Conservation (phyloP, 2,888 invertebrate species). For the Heteropelma amictum region DNA sequence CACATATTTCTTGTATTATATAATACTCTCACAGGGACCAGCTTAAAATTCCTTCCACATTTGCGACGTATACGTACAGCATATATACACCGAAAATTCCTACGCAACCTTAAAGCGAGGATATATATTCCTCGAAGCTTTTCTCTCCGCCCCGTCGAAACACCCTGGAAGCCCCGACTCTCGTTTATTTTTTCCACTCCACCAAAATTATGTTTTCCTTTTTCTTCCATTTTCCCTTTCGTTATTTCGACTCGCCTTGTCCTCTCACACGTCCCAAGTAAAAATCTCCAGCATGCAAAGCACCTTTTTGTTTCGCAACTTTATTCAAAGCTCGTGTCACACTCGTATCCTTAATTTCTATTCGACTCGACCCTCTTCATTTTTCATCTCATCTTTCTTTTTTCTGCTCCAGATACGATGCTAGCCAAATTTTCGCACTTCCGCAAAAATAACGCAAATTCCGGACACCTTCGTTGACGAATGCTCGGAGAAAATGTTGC, state of each 20-base stretch:
- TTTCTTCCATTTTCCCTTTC: constrained; percentile 16
- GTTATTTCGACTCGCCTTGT: constrained; percentile 10
- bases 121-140: constrained; percentile 15
- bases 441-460: no score
- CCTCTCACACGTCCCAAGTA: neutral
- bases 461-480: no score
- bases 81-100: constrained; percentile 49
- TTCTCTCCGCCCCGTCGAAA: neutral
- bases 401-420: neutral
- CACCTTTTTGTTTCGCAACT: neutral
- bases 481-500: no score
- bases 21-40: constrained; percentile 1
- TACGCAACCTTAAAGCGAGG: constrained; percentile 19
- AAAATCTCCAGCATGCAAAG: constrained; percentile 38
- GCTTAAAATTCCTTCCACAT: constrained; percentile 47
- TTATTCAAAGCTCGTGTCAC: neutral
- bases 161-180: neutral
- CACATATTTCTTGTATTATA: constrained; percentile 9
- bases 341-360: neutral
- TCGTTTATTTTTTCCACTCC: neutral
- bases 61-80: constrained; percentile 10
- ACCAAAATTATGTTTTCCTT: constrained; percentile 25
- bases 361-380: neutral
- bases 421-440: no score
- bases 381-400: neutral